These are phyloP conservation scores for Dromius quadrimaculatus DNA, from an alignment of 2,888 invertebrate genomes.

Conservation along the genomic window DNA sequence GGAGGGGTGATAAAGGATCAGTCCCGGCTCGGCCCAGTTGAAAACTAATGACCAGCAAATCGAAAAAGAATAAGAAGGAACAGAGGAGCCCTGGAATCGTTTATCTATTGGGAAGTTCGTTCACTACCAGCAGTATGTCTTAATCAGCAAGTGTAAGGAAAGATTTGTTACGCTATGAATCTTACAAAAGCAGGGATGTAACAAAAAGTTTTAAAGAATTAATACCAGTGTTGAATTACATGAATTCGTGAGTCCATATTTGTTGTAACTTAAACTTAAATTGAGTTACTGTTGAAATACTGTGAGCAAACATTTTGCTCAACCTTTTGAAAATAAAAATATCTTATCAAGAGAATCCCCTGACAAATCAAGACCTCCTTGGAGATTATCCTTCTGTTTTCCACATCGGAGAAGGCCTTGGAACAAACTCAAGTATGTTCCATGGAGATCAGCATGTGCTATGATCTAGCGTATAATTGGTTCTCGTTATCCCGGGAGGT, in stretches of 20 bases:
- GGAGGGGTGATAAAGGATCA: conserved; percentile 15
- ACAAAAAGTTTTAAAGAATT: too few relatives aligned
- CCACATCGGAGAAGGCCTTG: too few relatives aligned
- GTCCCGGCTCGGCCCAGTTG: not conserved
- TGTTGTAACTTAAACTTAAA: too few relatives aligned
- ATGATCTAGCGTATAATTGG: conserved; percentile 9
- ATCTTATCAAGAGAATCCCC: too few relatives aligned
- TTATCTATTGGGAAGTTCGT: conserved; percentile 28
- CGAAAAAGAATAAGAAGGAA: conserved; percentile 10
- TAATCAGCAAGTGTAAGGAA: conserved; percentile 4
- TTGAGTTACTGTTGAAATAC: too few relatives aligned
- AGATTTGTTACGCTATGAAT: conserved; percentile 13
- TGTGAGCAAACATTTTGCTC: too few relatives aligned
- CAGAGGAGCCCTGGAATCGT: conserved; percentile 9
- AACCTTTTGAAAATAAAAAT: too few relatives aligned
- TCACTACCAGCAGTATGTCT: conserved; percentile 16
- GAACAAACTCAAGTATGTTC: not conserved
- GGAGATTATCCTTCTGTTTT: too few relatives aligned
- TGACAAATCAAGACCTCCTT: too few relatives aligned
- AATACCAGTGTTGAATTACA: too few relatives aligned
- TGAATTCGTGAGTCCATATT: too few relatives aligned
- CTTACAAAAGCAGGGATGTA: too few relatives aligned
- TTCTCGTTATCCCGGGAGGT: conserved; percentile 6
- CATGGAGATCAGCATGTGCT: not conserved
- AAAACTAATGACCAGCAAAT: conserved; percentile 7